Evolutionary conservation across 2,113 vertebrate species (phyloP), one percentile per base, ranked within the genome.

Genomic region (Oncorhynchus tshawytscha): DNA sequence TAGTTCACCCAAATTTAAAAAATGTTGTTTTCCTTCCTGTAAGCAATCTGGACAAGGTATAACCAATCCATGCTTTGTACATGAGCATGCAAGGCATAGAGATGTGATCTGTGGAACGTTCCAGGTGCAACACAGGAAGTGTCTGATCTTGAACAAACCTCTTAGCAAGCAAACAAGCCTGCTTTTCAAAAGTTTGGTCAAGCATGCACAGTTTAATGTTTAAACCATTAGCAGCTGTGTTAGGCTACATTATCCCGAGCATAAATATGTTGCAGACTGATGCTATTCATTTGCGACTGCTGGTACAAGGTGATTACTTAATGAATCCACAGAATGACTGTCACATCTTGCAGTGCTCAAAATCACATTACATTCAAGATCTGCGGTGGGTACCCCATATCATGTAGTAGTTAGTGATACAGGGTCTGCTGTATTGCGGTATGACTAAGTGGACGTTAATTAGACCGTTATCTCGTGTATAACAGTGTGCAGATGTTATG

Each of bases 301-400:
- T 62, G 59, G n/a, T 62, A 54, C 13, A 24, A 62, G n/a, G 54
- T 67, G 15, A 67, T 16, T 9, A 39, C 29, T 67, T 18, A 16
- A 24, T 25, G 62, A 25, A 15, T 68, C 29, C 67, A 68, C 4
- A 64, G 69, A 71, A 82, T 62, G 12, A 82, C 66, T 13, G 22
- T 74, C 59, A 71, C 59, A 67, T 60, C 11, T 27, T 60, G 25
- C 65, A 74, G 70, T 7, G 48, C 67, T 39, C 69, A 60, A 6
- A 67, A 77, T 67, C 34, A 67, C 59, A 13, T 71, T 84, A 88
- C 87, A 88, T 88, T 90, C 90, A 85, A 72, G 57, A 86, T 70
- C 79, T 80, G 78, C 62, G 74, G 85, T 83, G 86, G 83, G 78
- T 72, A 70, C 67, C 74, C 75, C 73, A 78, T 59, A 72, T 72